A percentile compares a stretch with the other conserved stretches of the same genome.
Evolutionary conservation across 1,140 invertebrate genomes (phyloP).

Genomic region (Drosophila ironensis): DNA sequence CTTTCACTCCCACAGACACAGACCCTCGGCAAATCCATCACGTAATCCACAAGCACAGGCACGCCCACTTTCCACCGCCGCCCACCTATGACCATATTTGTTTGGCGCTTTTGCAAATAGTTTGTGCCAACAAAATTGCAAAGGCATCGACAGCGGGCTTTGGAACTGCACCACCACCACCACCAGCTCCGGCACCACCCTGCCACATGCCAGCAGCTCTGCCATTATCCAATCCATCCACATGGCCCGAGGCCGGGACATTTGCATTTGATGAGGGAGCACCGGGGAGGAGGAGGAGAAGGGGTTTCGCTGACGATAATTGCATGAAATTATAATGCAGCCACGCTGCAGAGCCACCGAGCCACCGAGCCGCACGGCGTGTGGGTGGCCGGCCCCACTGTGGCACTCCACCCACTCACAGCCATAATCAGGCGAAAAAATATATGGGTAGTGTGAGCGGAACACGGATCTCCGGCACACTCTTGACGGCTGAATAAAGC

Average conservation of each 20-base stretch:
- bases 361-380: conserved; percentile 10
- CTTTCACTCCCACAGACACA: not conserved
- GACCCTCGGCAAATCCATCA: conserved; percentile 38
- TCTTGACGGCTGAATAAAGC: conserved; percentile 9
- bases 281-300: not conserved
- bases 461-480: conserved; percentile 32
- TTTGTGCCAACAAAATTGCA: conserved; percentile 59
- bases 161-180: conserved; percentile 5
- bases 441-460: not conserved
- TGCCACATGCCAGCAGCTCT: not conserved
- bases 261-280: conserved; percentile 40
- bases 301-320: conserved; percentile 66
- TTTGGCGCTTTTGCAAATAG: conserved; percentile 60
- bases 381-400: conserved; percentile 47
- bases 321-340: conserved; percentile 80
- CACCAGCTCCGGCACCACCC: conserved; percentile 1
- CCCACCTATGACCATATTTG: conserved; percentile 53
- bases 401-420: conserved; percentile 42
- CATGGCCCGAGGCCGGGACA: conserved; percentile 27
- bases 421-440: conserved; percentile 5
- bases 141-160: conserved; percentile 30
- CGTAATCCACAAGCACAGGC: conserved; percentile 38
- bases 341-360: conserved; percentile 15
- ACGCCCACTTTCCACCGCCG: conserved; percentile 18
- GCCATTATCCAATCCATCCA: conserved; percentile 49